Evolutionary conservation across 1,140 invertebrate species (phyloP), one percentile per base, ranked within the genome.

Genomic region (Vanessa atalanta): DNA sequence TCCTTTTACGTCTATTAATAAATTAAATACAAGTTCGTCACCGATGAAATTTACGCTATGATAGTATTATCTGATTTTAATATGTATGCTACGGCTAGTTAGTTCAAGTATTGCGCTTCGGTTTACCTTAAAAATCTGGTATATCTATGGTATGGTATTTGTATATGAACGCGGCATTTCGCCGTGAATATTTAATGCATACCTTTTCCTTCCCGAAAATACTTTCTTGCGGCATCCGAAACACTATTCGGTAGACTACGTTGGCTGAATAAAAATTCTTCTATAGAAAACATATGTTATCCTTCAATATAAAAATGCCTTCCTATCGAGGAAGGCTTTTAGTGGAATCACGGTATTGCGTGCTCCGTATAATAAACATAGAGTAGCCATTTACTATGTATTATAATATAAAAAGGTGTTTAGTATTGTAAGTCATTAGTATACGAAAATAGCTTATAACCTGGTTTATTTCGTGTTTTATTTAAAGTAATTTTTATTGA

Each of bases 171-270:
- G 63, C 64, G 60, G 72, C 51, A 79, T 76, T 69, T 79, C 66
- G 47, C 68, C 50, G 64, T 80, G 76, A 80, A 80, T 80, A 71
- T 80, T 77, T 80, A 75, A 80, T 75, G 70, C 31, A 55, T 61
- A 57, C 63, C 53, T 50, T 60, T 75, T 73, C 68, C 70, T 72
- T 55, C 14, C 71, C 37, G 71, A 64, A 77, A 73, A 77, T 77
- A 68, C 72, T 75, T 79, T 71, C 76, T 80, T 77, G 72, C 67
- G 47, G 69, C 63, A 80, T 78, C 69, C 51, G 26, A 71, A 76
- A 74, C 70, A 73, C 73, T 78, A 78, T 76, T 66, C 51, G 48
- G 66, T 63, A 69, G 66, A 78, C 73, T 67, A 80, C 69, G 79
- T 47, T 8, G 70, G 61, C 47, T 72, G 73, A 76, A 80, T 80